A percentile compares a stretch with the other conserved stretches of the same genome.
These are phyloP conservation scores for Mandrillus leucophaeus DNA, from an alignment of 2,113 vertebrate genomes.

Conservation along the genomic window DNA sequence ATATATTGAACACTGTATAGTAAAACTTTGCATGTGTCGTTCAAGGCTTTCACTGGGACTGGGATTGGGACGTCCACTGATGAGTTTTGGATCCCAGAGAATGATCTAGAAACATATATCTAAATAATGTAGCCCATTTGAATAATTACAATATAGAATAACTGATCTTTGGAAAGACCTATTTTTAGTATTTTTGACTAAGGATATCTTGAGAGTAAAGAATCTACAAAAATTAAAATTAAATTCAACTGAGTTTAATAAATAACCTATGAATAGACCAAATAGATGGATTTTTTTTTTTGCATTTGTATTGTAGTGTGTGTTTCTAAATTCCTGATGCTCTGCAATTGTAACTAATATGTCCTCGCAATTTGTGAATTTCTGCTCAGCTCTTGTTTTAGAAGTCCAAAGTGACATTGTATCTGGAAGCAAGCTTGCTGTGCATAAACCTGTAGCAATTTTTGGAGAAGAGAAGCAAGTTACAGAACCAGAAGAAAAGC, in stretches of 20 bases:
- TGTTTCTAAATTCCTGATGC: background rate
- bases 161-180: background rate
- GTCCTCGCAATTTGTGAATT: background rate
- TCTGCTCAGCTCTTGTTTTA: constrained; percentile 64
- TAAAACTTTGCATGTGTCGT: background rate
- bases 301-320: background rate
- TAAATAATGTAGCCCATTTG: background rate
- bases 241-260: background rate
- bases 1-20: background rate
- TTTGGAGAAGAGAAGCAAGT: constrained; percentile 57
- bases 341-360: background rate
- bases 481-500: constrained; percentile 43
- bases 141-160: background rate
- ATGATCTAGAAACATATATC: background rate
- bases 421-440: constrained; percentile 64
- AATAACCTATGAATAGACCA: background rate
- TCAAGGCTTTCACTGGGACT: background rate
- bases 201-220: background rate
- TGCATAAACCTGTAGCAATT: constrained; percentile 20
- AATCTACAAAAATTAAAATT: background rate
- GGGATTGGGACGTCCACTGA: background rate
- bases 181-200: constrained; percentile 31
- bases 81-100: background rate
- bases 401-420: constrained; percentile 64
- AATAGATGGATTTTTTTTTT: background rate